phyloP scores from a whole-genome alignment of 1,140 invertebrate genomes.

The Ceratosolen fusciceps region DNA sequence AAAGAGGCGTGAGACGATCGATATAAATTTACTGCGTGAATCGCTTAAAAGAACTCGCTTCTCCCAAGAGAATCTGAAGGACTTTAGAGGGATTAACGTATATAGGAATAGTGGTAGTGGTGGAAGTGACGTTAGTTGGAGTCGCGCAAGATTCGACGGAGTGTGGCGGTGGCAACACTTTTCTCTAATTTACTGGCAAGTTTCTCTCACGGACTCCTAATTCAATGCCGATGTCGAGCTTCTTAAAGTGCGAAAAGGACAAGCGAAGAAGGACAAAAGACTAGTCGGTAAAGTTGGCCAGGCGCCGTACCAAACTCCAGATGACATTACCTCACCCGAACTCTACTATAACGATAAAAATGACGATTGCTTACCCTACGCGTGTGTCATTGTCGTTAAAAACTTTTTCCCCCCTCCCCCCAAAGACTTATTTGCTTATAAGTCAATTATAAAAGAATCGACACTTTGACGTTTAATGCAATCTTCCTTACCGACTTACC shows the following conservation, averaged over 20 bases:
- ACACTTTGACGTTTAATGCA: slow-evolving; percentile 16
- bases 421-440: not conserved
- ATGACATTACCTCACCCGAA: slow-evolving; percentile 9
- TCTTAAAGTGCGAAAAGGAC: slow-evolving; percentile 20
- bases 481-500: slow-evolving; percentile 1
- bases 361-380: slow-evolving; percentile 11
- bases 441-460: not conserved
- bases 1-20: not conserved
- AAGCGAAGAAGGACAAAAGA: not conserved
- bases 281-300: slow-evolving; percentile 54
- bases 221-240: slow-evolving; percentile 50
- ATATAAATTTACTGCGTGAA: slow-evolving; percentile 35
- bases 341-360: slow-evolving; percentile 17
- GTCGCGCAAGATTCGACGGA: slow-evolving; percentile 35
- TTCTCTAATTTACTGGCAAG: slow-evolving; percentile 64
- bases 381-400: slow-evolving; percentile 17
- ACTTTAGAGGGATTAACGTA: slow-evolving; percentile 62
- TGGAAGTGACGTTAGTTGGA: too few relatives aligned
- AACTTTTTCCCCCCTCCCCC: not conserved
- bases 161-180: slow-evolving; percentile 58
- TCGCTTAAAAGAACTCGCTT: slow-evolving; percentile 26
- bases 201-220: slow-evolving; percentile 52
- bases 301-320: slow-evolving; percentile 16
- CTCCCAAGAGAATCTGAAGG: slow-evolving; percentile 54
- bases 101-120: slow-evolving; percentile 24